Conservation (phyloP, 2,113 vertebrate species). For the Ochotona curzoniae region DNA sequence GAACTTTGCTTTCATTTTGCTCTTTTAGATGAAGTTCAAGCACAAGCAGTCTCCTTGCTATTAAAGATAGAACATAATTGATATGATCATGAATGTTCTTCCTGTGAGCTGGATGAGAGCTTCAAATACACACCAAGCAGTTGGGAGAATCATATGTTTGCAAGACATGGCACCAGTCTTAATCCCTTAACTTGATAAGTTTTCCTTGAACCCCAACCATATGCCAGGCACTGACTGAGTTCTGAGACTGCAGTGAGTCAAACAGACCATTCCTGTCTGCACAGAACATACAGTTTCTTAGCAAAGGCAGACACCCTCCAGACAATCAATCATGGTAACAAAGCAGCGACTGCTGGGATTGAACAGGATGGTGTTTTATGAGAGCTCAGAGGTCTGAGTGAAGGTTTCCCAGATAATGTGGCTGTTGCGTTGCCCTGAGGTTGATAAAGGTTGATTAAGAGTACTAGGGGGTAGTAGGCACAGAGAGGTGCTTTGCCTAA, state of each 20-base stretch:
- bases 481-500: background rate
- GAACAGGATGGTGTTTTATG: background rate
- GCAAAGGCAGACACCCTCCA: background rate
- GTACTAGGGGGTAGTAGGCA: background rate
- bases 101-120: background rate
- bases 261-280: background rate
- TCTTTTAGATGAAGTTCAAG: background rate
- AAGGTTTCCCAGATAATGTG: background rate
- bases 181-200: background rate
- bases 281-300: background rate
- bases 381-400: background rate
- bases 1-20: constrained; percentile 18
- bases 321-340: background rate
- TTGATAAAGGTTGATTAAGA: background rate
- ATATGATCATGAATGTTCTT: background rate
- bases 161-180: background rate
- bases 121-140: background rate
- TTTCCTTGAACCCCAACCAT: background rate
- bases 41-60: background rate
- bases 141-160: background rate
- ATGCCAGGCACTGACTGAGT: background rate
- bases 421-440: background rate
- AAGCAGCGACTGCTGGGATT: background rate
- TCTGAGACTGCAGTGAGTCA: too few species aligned
- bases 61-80: background rate